Conservation (phyloP, 2,888 invertebrate genomes). For the Tenthredo notha region DNA sequence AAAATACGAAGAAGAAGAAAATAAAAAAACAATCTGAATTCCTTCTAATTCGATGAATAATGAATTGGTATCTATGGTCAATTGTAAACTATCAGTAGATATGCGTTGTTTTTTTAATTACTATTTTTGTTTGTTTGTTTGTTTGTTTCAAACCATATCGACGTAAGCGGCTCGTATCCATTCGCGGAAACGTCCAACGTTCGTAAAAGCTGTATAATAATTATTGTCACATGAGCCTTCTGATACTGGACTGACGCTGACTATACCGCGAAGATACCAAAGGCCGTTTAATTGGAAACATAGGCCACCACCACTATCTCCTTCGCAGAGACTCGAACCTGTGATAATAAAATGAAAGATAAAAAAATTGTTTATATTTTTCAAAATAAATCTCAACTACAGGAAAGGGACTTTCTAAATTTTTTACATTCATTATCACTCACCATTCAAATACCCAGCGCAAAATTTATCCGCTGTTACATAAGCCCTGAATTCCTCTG, state of each 20-base stretch:
- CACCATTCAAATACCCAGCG: slow-evolving; percentile 66
- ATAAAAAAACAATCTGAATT: not conserved
- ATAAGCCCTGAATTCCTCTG: slow-evolving; percentile 63
- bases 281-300: slow-evolving; percentile 61
- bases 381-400: not conserved
- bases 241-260: slow-evolving; percentile 64
- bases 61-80: not conserved
- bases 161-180: slow-evolving; percentile 63
- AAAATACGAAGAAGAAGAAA: not conserved
- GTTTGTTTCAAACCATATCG: not conserved
- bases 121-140: too few species aligned
- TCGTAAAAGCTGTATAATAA: slow-evolving; percentile 64
- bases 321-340: slow-evolving; percentile 67
- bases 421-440: not conserved
- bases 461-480: slow-evolving; percentile 69
- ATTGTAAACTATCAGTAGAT: not conserved
- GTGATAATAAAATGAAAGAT: not conserved
- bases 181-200: slow-evolving; percentile 62
- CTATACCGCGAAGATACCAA: slow-evolving; percentile 67
- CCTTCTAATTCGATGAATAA: not conserved
- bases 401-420: not conserved
- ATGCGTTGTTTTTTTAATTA: not conserved
- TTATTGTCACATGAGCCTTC: slow-evolving; percentile 61
- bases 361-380: not conserved
- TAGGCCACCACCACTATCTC: slow-evolving; percentile 66